Conservation (phyloP, 1,140 invertebrate genomes). For the Papilio glaucus region DNA sequence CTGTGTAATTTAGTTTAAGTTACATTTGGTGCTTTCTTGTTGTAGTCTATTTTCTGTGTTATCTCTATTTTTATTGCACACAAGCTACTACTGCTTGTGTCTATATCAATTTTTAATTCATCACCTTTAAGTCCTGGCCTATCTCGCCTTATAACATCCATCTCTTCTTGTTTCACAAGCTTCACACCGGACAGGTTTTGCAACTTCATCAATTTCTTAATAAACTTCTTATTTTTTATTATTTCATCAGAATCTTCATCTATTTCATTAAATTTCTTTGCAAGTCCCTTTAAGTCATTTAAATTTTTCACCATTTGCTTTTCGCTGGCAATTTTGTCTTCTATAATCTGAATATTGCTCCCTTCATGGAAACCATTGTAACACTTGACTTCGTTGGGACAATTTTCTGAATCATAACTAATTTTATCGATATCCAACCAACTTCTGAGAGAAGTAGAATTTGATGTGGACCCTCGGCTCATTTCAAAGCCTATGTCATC, state of each 20-base stretch:
- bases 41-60: background rate
- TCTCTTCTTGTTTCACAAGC: constrained; percentile 56
- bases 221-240: constrained; percentile 60
- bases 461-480: constrained; percentile 32
- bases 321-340: constrained; percentile 37
- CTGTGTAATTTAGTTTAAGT: background rate
- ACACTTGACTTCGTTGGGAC: constrained; percentile 38
- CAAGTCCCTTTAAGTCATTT: constrained; percentile 52
- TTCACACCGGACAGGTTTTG: constrained; percentile 51
- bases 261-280: constrained; percentile 41
- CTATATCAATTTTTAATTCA: constrained; percentile 65
- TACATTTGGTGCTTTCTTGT: background rate
- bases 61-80: constrained; percentile 43
- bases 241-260: constrained; percentile 33
- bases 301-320: constrained; percentile 50
- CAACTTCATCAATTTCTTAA: constrained; percentile 57
- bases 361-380: constrained; percentile 28
- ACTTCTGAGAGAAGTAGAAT: constrained; percentile 42
- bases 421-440: constrained; percentile 62
- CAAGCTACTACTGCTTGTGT: constrained; percentile 36
- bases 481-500: constrained; percentile 49
- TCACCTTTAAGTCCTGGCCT: constrained; percentile 38
- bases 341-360: constrained; percentile 2
- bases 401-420: constrained; percentile 57
- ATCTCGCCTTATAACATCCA: constrained; percentile 45